Evolutionary conservation across 2,888 invertebrate species (phyloP).

Genomic region (Mimas tiliae): DNA sequence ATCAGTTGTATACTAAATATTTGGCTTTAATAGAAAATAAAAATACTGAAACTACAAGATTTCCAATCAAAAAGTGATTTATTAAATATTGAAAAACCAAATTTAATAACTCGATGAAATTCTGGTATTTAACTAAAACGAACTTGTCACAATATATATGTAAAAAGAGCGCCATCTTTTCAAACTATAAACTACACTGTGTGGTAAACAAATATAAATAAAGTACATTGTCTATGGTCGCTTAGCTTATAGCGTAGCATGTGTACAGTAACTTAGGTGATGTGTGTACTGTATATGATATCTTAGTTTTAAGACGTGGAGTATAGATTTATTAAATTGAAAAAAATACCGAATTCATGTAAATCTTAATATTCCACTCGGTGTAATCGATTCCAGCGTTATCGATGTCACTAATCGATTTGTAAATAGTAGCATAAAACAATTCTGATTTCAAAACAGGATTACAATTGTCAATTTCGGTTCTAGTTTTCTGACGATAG

Average conservation of each 20-base stretch:
- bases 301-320: constrained; percentile 39
- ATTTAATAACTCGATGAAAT: background rate
- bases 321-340: constrained; percentile 17
- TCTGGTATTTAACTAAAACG: background rate
- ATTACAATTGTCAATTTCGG: constrained; percentile 17
- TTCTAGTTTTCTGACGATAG: constrained; percentile 1
- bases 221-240: constrained; percentile 49
- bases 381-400: constrained; percentile 9
- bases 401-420: background rate
- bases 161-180: constrained; percentile 52
- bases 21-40: constrained; percentile 8
- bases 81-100: background rate
- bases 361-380: constrained; percentile 28
- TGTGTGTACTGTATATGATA: constrained; percentile 37
- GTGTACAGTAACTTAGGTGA: constrained; percentile 53
- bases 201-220: constrained; percentile 37
- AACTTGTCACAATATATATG: background rate
- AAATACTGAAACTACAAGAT: no score
- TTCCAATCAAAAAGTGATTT: no score
- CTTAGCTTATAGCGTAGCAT: constrained; percentile 42
- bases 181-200: constrained; percentile 31
- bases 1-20: background rate
- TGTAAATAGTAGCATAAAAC: constrained; percentile 23
- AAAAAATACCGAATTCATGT: constrained; percentile 35
- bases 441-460: constrained; percentile 17